A percentile compares a stretch with the other conserved stretches of the same genome.
phyloP scores from a whole-genome alignment of 2,113 vertebrate species.

The Mobula hypostoma region DNA sequence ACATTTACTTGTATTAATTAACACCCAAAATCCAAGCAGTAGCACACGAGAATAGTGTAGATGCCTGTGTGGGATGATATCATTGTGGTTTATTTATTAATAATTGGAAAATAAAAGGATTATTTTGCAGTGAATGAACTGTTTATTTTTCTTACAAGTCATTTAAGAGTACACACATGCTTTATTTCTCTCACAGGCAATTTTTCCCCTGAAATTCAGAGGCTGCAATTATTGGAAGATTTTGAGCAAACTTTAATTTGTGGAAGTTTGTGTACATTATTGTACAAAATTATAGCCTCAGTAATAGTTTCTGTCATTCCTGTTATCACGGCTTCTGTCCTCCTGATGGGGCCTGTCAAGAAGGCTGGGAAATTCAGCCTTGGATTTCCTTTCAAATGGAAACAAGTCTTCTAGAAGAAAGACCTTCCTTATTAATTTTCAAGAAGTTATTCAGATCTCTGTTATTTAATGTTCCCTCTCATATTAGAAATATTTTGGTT shows the following conservation, averaged over 20 bases:
- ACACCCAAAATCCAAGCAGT: background rate
- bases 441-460: no score
- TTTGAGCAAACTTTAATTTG: background rate
- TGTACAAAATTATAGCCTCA: background rate
- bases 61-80: background rate
- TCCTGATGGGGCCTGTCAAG: background rate
- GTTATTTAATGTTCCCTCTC: background rate
- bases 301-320: background rate
- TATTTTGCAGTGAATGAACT: background rate
- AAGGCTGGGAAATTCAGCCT: background rate
- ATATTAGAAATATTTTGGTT: background rate
- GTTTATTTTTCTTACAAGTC: background rate
- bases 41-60: background rate
- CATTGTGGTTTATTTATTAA: background rate
- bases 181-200: no score
- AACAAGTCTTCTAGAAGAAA: background rate
- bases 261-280: background rate
- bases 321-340: background rate
- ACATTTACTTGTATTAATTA: background rate
- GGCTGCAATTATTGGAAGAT: background rate
- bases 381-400: background rate
- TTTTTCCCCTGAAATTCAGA: background rate
- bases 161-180: background rate
- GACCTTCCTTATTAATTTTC: no score
- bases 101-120: background rate